Evolutionary conservation across 1,140 invertebrate species (phyloP).

Genomic region (Bombus superbus): DNA sequence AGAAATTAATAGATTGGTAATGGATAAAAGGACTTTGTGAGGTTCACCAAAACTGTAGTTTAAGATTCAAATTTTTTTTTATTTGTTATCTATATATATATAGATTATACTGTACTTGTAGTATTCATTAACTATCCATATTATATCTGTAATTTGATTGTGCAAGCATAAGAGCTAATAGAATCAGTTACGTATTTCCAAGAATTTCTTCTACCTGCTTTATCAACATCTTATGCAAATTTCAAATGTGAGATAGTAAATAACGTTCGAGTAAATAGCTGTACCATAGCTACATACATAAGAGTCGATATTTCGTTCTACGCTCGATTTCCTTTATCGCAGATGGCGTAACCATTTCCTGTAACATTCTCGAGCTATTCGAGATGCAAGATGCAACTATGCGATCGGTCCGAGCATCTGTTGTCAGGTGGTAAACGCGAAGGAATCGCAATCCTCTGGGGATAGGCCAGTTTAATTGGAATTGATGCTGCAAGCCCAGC

Average conservation of each 20-base stretch:
- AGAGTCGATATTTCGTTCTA: too few relatives aligned
- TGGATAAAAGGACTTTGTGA: background rate
- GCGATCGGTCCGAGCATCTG: constrained; percentile 7
- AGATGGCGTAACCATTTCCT: background rate
- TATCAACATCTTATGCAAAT: too few relatives aligned
- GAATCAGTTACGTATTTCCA: too few relatives aligned
- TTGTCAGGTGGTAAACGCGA: constrained; percentile 32
- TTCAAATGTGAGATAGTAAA: too few relatives aligned
- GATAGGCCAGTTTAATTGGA: constrained; percentile 40
- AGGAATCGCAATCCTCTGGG: constrained; percentile 8
- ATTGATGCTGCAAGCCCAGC: constrained; percentile 27
- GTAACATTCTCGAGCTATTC: background rate
- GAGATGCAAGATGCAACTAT: background rate
- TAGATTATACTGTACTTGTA: too few relatives aligned
- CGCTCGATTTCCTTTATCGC: constrained; percentile 8
- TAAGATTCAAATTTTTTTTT: background rate
- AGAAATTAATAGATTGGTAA: background rate
- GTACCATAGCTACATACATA: too few relatives aligned
- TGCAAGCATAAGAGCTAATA: too few relatives aligned
- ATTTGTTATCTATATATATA: background rate
- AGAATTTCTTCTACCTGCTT: too few relatives aligned
- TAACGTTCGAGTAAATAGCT: too few relatives aligned
- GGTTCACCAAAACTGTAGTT: too few relatives aligned
- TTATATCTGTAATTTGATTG: too few relatives aligned
- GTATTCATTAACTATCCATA: too few relatives aligned